Percentiles rank a stretch among this genome's conserved stretches.
These are phyloP conservation scores for Pseudomugil gertrudae DNA, from an alignment of 2,797 vertebrate species.

Conservation along the genomic window DNA sequence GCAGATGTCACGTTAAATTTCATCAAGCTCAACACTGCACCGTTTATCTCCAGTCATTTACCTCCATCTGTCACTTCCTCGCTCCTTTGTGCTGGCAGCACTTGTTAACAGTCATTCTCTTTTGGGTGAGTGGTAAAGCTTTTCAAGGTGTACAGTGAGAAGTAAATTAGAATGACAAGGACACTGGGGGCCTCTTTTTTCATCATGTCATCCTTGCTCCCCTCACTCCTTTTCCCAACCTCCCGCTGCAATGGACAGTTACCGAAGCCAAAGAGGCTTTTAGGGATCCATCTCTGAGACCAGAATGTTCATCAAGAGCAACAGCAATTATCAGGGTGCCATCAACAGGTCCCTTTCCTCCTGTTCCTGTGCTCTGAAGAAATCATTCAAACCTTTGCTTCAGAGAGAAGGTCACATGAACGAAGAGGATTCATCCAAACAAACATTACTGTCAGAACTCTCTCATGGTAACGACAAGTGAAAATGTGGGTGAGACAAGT, in stretches of 20 bases:
- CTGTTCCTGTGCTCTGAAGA: conserved; percentile 16
- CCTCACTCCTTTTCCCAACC: conserved; percentile 24
- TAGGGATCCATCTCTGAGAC: conserved; percentile 46
- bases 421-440: conserved; percentile 29
- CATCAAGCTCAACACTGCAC: conserved; percentile 17
- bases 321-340: conserved; percentile 46
- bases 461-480: not conserved
- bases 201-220: conserved; percentile 31
- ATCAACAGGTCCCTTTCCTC: conserved; percentile 21
- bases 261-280: conserved; percentile 56
- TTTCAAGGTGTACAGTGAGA: conserved; percentile 62
- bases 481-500: conserved; percentile 13
- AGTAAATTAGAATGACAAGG: conserved; percentile 77
- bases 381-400: conserved; percentile 46
- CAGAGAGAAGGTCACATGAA: conserved; percentile 48
- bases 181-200: conserved; percentile 51
- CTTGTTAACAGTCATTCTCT: conserved; percentile 47
- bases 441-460: conserved; percentile 12
- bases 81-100: conserved; percentile 33
- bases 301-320: conserved; percentile 40
- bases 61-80: conserved; percentile 19
- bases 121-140: conserved; percentile 44
- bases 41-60: conserved; percentile 16
- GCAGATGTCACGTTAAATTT: conserved; percentile 43
- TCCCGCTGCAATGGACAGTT: conserved; percentile 49